phyloP scores from a whole-genome alignment of 2,113 vertebrate genomes.

The Polypterus bichir region DNA sequence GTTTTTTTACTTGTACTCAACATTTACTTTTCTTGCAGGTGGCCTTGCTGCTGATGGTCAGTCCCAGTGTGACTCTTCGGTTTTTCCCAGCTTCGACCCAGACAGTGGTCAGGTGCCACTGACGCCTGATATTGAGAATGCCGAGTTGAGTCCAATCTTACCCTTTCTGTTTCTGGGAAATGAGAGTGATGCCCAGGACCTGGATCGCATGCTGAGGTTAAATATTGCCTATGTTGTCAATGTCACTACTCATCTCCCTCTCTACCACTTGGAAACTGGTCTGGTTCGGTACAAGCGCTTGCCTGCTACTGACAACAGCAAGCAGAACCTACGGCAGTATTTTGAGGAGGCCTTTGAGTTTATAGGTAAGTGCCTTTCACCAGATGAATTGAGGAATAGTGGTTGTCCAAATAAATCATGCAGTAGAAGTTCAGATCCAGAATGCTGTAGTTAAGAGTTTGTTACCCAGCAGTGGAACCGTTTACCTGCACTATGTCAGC shows the following conservation, averaged over 20 bases:
- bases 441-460: too few species aligned
- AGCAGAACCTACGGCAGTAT: conserved; percentile 72
- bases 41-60: not conserved
- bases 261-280: conserved; percentile 59
- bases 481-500: too few species aligned
- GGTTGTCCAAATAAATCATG: too few species aligned
- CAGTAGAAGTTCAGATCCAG: too few species aligned
- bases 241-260: conserved; percentile 68
- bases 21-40: too few species aligned
- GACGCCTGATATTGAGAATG: conserved; percentile 65
- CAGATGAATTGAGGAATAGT: too few species aligned
- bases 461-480: too few species aligned
- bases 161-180: conserved; percentile 70
- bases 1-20: too few species aligned
- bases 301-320: conserved; percentile 69
- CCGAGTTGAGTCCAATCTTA: conserved; percentile 60
- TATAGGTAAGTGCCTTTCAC: conserved; percentile 45
- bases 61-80: not conserved
- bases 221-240: conserved; percentile 67
- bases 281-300: conserved; percentile 62
- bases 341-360: conserved; percentile 75
- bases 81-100: not conserved
- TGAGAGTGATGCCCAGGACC: conserved; percentile 63
- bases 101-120: conserved; percentile 22
- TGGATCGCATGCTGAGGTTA: conserved; percentile 53